These are phyloP conservation scores for Chauna torquata DNA, from an alignment of 2,113 vertebrate species.

Conservation along the genomic window DNA sequence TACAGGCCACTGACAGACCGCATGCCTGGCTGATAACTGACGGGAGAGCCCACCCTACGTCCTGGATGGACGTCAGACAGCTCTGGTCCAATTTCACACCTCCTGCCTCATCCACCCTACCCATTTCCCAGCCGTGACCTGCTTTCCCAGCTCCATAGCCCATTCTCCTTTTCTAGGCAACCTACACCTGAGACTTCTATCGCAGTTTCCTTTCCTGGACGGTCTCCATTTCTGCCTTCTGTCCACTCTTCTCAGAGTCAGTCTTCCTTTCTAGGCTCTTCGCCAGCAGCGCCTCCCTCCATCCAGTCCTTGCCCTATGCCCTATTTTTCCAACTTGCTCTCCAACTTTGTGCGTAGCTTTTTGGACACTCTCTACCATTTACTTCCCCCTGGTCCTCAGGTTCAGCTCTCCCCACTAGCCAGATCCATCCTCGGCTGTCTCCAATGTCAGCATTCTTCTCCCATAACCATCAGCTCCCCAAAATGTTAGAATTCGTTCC, in stretches of 20 bases:
- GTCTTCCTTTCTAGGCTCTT: neutral
- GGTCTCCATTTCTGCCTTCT: neutral
- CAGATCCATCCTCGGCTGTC: neutral
- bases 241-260: neutral
- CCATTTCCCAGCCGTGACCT: neutral
- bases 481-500: neutral
- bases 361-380: neutral
- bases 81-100: neutral
- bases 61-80: neutral
- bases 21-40: rapidly evolving
- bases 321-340: neutral
- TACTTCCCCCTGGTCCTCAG: neutral
- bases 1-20: neutral
- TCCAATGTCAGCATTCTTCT: neutral
- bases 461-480: neutral
- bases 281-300: neutral
- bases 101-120: neutral
- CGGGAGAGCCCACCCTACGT: neutral
- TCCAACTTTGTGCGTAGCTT: neutral
- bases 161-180: neutral
- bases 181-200: neutral
- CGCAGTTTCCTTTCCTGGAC: neutral
- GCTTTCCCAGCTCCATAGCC: neutral
- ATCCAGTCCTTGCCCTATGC: neutral
- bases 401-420: neutral